These are phyloP conservation scores for Rallus crepitans DNA, from an alignment of 2,797 vertebrate genomes.

Conservation along the genomic window DNA sequence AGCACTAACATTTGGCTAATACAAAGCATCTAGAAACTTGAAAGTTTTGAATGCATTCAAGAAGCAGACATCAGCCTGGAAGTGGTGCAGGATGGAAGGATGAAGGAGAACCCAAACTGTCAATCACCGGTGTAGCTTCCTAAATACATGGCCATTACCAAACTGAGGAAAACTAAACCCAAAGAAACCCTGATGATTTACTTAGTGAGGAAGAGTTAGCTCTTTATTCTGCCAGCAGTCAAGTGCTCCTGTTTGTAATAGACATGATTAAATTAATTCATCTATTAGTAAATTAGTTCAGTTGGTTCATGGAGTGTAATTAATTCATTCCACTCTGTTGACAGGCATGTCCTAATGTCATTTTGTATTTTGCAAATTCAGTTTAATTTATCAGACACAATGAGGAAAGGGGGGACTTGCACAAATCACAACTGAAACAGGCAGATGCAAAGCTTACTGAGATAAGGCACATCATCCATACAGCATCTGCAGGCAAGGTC, in stretches of 20 bases:
- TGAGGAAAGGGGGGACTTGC: neutral
- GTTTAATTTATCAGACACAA: neutral
- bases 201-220: neutral
- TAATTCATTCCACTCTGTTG: conserved; percentile 15
- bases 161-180: neutral
- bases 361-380: neutral
- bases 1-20: neutral
- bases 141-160: neutral
- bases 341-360: neutral
- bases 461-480: neutral
- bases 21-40: neutral
- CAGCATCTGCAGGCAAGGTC: neutral
- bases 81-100: neutral
- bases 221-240: neutral
- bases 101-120: neutral
- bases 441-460: neutral
- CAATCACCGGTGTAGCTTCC: neutral
- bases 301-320: neutral
- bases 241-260: neutral
- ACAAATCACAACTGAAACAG: neutral
- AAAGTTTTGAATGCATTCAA: neutral
- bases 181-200: neutral
- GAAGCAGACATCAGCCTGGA: neutral
- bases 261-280: conserved; percentile 35
- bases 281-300: conserved; percentile 48